Evolutionary conservation across 2,888 invertebrate species (phyloP), one percentile per base, ranked within the genome.

Genomic region (Polia nebulosa): DNA sequence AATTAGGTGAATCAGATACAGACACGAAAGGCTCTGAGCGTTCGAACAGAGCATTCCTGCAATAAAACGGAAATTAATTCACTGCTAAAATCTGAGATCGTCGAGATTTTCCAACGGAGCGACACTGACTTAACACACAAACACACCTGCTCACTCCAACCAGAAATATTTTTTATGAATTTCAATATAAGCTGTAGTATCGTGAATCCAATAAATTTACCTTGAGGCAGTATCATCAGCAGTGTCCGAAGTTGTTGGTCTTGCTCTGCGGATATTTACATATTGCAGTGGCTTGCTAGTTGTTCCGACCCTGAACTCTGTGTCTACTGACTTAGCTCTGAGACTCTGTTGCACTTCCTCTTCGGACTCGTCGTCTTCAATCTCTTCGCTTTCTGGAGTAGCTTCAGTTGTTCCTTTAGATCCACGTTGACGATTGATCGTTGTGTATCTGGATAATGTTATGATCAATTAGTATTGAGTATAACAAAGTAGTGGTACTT

Each of bases 231-330:
- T 87, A 64, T 95, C 93, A 83, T 94, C 94, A 65, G 91, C 92
- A 17, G 91, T 88, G 20, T 93, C 94, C 0, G 90, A 85, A 0
- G 90, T 87, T 0, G 84, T 68, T 79, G 96, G 97, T 82, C 96
- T 96, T 0, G 97, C 96, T 72, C 98, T 95, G 55, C 97, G 93
- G 34, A 98, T 97, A 62, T 97, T 98, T 0, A 97, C 97, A 83
- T 98, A 98, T 76, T 97, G 97, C 60, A 96, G 84, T 20, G 93
- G 91, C 11, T 95, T 96, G 11, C 91, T 85, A 2, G 93, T 92
- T 22, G 93, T 91, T 13, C 88, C 91, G 0, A 89, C 85, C 7
- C 83, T 86, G n/a, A 82, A 64, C 17, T 87, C 88, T 1, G 82
- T 53, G 2, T 90, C 90, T 2, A 83, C 88, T 11, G 90, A 74